Percentiles rank a stretch among this genome's conserved stretches.
Conservation (phyloP, 1,140 invertebrate species). For the Drosophila asahinai region DNA sequence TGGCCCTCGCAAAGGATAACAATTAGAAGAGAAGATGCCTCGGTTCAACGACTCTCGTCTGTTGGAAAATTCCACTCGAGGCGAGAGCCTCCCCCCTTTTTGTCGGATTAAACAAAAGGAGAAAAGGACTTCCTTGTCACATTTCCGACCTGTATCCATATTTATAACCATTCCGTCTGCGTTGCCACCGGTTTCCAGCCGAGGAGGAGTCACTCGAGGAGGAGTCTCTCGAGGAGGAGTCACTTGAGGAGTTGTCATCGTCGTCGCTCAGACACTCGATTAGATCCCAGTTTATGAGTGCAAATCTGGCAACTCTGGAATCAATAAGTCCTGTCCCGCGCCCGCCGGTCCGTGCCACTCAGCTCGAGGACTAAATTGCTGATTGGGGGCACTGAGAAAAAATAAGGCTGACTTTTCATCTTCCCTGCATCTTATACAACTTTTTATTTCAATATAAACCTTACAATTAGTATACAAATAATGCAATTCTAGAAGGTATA, state of each 20-base stretch:
- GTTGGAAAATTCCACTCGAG: neutral
- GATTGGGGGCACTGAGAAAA: neutral
- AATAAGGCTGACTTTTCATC: neutral
- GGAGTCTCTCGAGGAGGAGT: neutral
- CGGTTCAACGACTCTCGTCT: slow-evolving; percentile 31
- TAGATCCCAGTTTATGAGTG: slow-evolving; percentile 27
- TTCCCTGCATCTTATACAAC: too few relatives aligned
- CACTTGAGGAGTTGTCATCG: neutral
- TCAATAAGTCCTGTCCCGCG: slow-evolving; percentile 22
- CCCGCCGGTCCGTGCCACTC: too few relatives aligned
- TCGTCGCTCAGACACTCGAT: slow-evolving; percentile 29
- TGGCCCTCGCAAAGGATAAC: slow-evolving; percentile 3
- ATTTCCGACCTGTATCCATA: slow-evolving; percentile 21
- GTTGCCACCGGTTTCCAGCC: slow-evolving; percentile 27
- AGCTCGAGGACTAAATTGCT: neutral
- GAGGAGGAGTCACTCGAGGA: neutral
- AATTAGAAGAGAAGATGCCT: slow-evolving; percentile 21
- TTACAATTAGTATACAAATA: neutral
- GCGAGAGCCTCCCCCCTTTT: neutral
- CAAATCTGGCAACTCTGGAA: slow-evolving; percentile 8
- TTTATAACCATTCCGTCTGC: neutral
- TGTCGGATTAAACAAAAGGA: slow-evolving; percentile 24
- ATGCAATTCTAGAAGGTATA: too few relatives aligned
- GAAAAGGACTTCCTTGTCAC: slow-evolving; percentile 43
- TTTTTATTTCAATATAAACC: neutral